Conservation (phyloP, 2,888 invertebrate genomes). For the Philhelius pedissequus region DNA sequence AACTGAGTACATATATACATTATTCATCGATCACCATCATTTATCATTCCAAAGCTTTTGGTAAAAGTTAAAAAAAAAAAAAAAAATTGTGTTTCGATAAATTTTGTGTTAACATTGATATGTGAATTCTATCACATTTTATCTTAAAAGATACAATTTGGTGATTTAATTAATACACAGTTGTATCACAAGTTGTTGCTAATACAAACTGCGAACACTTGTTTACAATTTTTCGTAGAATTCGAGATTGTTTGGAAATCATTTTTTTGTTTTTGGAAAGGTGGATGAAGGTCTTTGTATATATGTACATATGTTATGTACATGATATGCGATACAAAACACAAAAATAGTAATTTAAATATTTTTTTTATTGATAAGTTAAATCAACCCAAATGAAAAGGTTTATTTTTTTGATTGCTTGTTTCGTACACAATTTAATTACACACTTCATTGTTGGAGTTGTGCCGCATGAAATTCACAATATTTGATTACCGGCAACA, state of each 20-base stretch:
- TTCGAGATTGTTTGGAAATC: background rate
- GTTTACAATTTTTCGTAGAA: constrained; percentile 3
- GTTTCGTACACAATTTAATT: no score
- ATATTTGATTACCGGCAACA: no score
- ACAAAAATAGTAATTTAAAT: no score
- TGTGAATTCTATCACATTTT: constrained; percentile 38
- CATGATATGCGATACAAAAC: no score
- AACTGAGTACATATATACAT: background rate
- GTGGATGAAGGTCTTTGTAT: no score
- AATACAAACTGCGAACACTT: constrained; percentile 48
- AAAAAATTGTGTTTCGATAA: background rate
- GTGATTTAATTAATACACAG: background rate
- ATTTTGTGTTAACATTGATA: constrained; percentile 24
- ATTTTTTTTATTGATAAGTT: no score
- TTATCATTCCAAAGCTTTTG: background rate
- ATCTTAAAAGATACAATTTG: background rate
- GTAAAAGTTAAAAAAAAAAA: background rate
- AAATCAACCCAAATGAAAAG: no score
- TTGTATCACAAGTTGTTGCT: constrained; percentile 11
- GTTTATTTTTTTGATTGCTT: no score
- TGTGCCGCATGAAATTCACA: no score
- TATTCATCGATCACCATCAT: background rate
- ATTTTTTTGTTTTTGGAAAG: no score
- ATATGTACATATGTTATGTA: no score
- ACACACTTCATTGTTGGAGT: no score